Base-by-base conservation (phyloP, 2,888 invertebrate genomes). In the Tuberolachnus salignus region DNA sequence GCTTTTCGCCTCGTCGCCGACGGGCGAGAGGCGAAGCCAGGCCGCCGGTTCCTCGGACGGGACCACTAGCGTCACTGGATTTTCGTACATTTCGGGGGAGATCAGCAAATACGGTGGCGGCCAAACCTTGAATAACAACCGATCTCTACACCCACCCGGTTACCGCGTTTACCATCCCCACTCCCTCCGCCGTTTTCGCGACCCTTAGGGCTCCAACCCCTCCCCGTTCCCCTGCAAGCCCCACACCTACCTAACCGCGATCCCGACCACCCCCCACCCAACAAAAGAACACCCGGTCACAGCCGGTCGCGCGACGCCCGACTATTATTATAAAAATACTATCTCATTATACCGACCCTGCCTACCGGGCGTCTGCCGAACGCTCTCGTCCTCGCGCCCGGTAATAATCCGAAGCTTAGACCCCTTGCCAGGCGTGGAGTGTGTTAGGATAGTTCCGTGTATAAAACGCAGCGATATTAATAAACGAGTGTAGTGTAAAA, bases 1-100 rank as follows among this genome's bases (percentile, higher is more conserved):
- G 90, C 92, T 93, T 88, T 93, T 93, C 92, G 93, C 94, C 90
- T 93, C 93, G 88, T 86, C 86, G 85, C 86, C 87, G 83, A 85
- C 91, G 90, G 88, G 91, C 88, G 90, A 92, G 89, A 87, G 92
- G 88, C 88, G 92, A 91, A 90, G 86, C 83, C 88, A 92, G 88
- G 80, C 80, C 72, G 61, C 81, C 80, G 80, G 85, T 80, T 86
- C 86, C 80, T 86, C 86, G 70, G 89, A 89, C 84, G 89, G 89
- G 86, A 90, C 89, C 84, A 89, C 89, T 85, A 91, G 90, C 85
- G 92, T 90, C 84, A 90, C 90, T 86, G 92, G 92, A 82, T 92
- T 92, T 88, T 91, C 92, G 82, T 92, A 92, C 87, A 91, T 92
- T 84, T 90, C 91, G 84, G 89, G 90, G 82, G 91, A 91, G 42